Percentiles rank a stretch among this genome's conserved stretches.
phyloP scores from a whole-genome alignment of 2,797 vertebrate species.

The Nasua narica region DNA sequence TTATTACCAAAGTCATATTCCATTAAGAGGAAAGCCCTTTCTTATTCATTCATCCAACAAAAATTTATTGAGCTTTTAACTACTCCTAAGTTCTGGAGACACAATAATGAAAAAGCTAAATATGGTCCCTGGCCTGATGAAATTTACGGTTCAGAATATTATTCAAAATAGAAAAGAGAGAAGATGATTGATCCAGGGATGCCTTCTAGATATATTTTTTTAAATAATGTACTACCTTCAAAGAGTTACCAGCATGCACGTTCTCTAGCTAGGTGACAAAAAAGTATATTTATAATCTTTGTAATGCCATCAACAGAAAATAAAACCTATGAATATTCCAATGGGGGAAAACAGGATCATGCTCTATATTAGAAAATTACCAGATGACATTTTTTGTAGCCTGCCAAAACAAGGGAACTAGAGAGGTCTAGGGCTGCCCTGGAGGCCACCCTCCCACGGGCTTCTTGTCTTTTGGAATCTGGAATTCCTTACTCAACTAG shows the following conservation, averaged over 20 bases:
- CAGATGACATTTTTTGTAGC: conserved; percentile 22
- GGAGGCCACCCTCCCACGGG: neutral
- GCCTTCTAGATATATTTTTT: neutral
- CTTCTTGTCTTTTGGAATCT: conserved; percentile 46
- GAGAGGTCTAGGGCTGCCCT: neutral
- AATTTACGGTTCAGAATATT: neutral
- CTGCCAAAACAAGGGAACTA: conserved; percentile 20
- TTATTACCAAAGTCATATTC: conserved; percentile 29
- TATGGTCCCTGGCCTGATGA: neutral
- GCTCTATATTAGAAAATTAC: conserved; percentile 24
- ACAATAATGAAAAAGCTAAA: conserved; percentile 20
- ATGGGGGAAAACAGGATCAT: neutral
- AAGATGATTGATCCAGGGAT: neutral
- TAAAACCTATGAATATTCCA: conserved; percentile 36
- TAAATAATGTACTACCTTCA: neutral
- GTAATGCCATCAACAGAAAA: neutral
- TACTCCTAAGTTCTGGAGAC: neutral
- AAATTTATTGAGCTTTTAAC: conserved; percentile 34
- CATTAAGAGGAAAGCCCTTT: neutral
- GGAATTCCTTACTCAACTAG: conserved; percentile 9
- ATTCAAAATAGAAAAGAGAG: conserved; percentile 12
- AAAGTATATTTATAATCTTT: neutral
- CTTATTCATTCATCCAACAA: conserved; percentile 35
- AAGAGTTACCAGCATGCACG: neutral
- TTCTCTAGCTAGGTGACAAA: neutral